Percentiles rank a stretch among this genome's conserved stretches.
These are phyloP conservation scores for Nibea coibor DNA, from an alignment of 2,113 vertebrate species.

Conservation along the genomic window DNA sequence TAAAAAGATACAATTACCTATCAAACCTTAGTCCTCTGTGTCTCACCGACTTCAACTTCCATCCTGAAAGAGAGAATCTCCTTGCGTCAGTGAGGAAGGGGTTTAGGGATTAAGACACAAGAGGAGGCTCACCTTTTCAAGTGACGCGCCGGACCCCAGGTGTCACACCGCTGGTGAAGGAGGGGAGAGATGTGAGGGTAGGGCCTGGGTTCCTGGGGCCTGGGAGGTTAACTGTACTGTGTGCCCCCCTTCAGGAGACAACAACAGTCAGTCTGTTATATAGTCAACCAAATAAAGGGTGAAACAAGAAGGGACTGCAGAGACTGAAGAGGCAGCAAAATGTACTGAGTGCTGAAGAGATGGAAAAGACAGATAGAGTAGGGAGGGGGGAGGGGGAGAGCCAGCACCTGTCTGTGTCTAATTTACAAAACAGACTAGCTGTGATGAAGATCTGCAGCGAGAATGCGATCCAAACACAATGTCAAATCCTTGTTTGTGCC, in stretches of 20 bases:
- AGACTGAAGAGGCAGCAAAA: conserved; percentile 65
- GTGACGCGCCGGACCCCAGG: conserved; percentile 31
- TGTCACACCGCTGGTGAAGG: conserved; percentile 49
- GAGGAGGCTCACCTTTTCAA: conserved; percentile 76
- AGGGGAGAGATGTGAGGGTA: conserved; percentile 59
- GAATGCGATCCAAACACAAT: conserved; percentile 23
- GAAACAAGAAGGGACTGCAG: conserved; percentile 66
- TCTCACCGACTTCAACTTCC: conserved; percentile 22
- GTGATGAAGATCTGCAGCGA: background rate
- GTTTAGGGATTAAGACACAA: conserved; percentile 60
- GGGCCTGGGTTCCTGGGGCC: conserved; percentile 70
- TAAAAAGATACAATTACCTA: background rate
- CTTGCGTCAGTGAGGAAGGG: conserved; percentile 26
- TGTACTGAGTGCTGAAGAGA: conserved; percentile 64
- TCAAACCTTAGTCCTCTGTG: background rate
- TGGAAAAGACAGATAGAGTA: conserved; percentile 52
- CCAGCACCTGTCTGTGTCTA: conserved; percentile 49
- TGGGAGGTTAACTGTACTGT: conserved; percentile 79
- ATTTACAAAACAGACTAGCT: conserved; percentile 1
- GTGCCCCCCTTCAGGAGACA: conserved; percentile 83
- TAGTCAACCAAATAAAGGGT: conserved; percentile 64
- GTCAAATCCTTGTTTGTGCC: conserved; percentile 12
- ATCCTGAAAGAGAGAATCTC: conserved; percentile 68
- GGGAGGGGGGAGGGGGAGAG: conserved; percentile 38
- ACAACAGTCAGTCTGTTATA: conserved; percentile 80